phyloP scores from a whole-genome alignment of 2,113 vertebrate species.

The Ariopsis seemanni region DNA sequence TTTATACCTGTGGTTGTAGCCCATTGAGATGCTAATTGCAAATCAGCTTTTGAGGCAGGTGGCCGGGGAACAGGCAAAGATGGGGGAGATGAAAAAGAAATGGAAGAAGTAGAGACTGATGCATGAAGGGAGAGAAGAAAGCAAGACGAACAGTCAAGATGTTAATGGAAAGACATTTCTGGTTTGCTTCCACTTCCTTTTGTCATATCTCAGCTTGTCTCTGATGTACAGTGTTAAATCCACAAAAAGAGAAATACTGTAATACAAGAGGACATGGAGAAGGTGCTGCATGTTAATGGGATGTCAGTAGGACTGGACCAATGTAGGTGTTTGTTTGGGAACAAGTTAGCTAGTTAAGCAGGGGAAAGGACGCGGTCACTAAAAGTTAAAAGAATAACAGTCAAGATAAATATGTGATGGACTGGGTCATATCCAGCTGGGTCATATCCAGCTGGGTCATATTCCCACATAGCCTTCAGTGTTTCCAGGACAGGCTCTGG shows the following conservation, averaged over 20 bases:
- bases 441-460: too few relatives aligned
- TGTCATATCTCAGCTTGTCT: neutral
- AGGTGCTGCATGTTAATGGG: neutral
- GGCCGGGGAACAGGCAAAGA: constrained; percentile 27
- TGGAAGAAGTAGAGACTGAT: neutral
- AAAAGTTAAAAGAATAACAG: neutral
- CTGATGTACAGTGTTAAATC: neutral
- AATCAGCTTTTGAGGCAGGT: constrained; percentile 42
- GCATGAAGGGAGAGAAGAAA: neutral
- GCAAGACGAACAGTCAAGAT: neutral
- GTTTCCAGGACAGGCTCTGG: neutral
- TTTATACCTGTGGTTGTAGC: constrained; percentile 10
- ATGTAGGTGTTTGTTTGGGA: neutral
- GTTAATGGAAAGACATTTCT: neutral
- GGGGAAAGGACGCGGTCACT: neutral
- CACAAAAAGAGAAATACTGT: neutral
- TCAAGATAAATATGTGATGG: neutral
- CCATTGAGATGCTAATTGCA: constrained; percentile 47
- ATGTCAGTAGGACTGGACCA: neutral
- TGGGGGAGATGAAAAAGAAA: neutral
- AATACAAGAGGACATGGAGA: neutral
- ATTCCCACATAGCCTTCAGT: neutral
- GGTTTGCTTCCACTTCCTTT: constrained; percentile 1
- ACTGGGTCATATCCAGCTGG: neutral
- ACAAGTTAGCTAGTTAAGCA: neutral